These are phyloP conservation scores for Meandrusa payeni DNA, from an alignment of 2,888 invertebrate species.

Conservation along the genomic window DNA sequence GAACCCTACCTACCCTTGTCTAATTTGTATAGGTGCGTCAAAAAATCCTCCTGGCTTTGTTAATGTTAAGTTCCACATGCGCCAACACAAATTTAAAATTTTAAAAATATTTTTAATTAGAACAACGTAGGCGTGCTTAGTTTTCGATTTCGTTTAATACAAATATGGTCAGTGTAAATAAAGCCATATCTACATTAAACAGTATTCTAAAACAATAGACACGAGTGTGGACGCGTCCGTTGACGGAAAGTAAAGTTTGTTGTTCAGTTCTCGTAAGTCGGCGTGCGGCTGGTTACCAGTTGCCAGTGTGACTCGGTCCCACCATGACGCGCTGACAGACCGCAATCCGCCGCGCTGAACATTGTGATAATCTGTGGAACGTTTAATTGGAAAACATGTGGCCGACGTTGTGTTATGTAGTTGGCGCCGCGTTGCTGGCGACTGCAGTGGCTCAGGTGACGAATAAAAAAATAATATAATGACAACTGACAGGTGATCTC, in stretches of 20 bases:
- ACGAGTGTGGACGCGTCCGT: conserved; percentile 55
- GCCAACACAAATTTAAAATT: too few relatives aligned
- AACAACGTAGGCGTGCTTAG: background rate
- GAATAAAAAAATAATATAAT: conserved; percentile 7
- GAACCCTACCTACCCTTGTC: too few relatives aligned
- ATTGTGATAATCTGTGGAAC: conserved; percentile 34
- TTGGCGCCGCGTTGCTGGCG: conserved; percentile 53
- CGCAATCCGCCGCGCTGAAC: conserved; percentile 24
- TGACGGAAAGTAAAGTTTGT: conserved; percentile 74
- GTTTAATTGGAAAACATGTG: conserved; percentile 50
- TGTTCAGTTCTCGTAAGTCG: conserved; percentile 46
- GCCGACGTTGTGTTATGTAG: conserved; percentile 50
- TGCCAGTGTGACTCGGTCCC: conserved; percentile 65
- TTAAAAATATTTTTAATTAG: too few relatives aligned
- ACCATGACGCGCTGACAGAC: conserved; percentile 59
- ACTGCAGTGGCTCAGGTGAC: conserved; percentile 52
- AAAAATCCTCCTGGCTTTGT: too few relatives aligned
- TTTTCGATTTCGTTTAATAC: background rate
- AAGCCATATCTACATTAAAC: background rate
- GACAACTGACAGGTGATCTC: conserved; percentile 21
- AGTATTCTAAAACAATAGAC: conserved; percentile 21
- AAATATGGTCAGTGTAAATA: conserved; percentile 10
- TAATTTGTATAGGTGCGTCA: too few relatives aligned
- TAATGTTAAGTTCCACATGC: too few relatives aligned
- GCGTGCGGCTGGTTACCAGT: conserved; percentile 27